phyloP scores from a whole-genome alignment of 2,797 vertebrate genomes.

The Mus minutoides region DNA sequence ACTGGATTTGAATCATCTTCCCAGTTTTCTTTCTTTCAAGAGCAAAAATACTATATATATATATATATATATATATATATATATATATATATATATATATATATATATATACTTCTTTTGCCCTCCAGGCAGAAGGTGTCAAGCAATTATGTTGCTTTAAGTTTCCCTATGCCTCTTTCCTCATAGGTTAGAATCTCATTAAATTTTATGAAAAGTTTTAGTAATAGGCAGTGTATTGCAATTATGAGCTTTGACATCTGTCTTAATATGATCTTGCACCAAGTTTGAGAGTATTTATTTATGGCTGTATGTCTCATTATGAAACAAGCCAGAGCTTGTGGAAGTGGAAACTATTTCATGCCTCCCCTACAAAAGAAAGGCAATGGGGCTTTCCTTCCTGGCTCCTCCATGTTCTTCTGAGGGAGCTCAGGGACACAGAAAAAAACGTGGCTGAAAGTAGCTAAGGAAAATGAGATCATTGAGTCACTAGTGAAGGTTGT shows the following conservation, averaged over 20 bases:
- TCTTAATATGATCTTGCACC: conserved; percentile 70
- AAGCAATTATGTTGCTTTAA: conserved; percentile 76
- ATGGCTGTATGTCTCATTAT: conserved; percentile 66
- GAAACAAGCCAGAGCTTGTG: conserved; percentile 8
- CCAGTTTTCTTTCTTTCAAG: conserved; percentile 20
- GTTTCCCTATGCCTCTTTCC: conserved; percentile 62
- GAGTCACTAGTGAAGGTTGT: not conserved
- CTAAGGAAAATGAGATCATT: conserved; percentile 47
- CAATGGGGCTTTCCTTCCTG: not conserved
- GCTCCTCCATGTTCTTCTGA: conserved; percentile 7
- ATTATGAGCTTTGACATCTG: conserved; percentile 73
- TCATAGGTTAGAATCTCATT: conserved; percentile 80
- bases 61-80: not conserved
- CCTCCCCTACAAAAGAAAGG: not conserved
- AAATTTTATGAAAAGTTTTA: conserved; percentile 81
- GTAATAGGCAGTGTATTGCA: conserved; percentile 69
- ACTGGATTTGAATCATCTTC: conserved; percentile 59
- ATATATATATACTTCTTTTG: conserved; percentile 45
- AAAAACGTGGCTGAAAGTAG: not conserved
- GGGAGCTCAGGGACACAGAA: not conserved
- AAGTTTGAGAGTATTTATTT: conserved; percentile 74
- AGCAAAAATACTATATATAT: conserved; percentile 58
- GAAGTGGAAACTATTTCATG: conserved; percentile 53
- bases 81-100: conserved; percentile 30
- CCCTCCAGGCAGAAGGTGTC: conserved; percentile 70